Base-by-base conservation (phyloP, 1,140 invertebrate species). In the Drosophila paulistorum region DNA sequence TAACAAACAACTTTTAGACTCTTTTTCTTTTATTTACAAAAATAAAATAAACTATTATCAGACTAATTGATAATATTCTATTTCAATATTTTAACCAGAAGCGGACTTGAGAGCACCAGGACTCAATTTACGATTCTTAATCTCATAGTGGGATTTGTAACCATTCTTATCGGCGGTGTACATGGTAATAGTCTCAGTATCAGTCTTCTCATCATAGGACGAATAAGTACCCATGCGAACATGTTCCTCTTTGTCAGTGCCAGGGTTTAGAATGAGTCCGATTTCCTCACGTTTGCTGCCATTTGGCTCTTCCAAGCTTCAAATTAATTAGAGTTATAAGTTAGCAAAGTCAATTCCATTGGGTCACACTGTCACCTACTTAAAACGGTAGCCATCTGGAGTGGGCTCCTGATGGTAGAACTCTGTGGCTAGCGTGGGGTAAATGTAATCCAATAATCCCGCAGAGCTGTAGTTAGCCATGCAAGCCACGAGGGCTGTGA, bases 91-190 rank as follows among this genome's bases (percentile, higher is more conserved):
- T 81, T 91, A 92, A 59, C 91, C 91, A 74, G 84, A 74, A 26
- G 76, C 65, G 14, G 91, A 92, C 72, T 90, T 91, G 64, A 92
- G 54, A 35, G 81, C 68, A 20, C 84, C 75, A 2, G 77, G 57
- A 65, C 77, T 79, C 62, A 92, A 65, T 65, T 91, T 92, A 35
- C 90, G 86, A 41, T 92, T 92, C 75, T 90, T 92, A 20, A 86
- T 74, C 65, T 67, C 51, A 45, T 90, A 90, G 13, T 80, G 79
- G 0, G 91, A 33, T 60, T 90, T 86, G 65, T 92, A 92, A 60
- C 91, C 91, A 75, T 92, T 71, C 61, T 92, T 92, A 30, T 92
- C 91, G 58, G 91, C 91, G 0, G 91, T 92, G 65, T 92, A 92
- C 81, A 91, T 91, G 17, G 85, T 87, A 3, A 81, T 77, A 41